These are phyloP conservation scores for Theristus sp. DNA, from an alignment of 2,888 invertebrate species.

Conservation along the genomic window DNA sequence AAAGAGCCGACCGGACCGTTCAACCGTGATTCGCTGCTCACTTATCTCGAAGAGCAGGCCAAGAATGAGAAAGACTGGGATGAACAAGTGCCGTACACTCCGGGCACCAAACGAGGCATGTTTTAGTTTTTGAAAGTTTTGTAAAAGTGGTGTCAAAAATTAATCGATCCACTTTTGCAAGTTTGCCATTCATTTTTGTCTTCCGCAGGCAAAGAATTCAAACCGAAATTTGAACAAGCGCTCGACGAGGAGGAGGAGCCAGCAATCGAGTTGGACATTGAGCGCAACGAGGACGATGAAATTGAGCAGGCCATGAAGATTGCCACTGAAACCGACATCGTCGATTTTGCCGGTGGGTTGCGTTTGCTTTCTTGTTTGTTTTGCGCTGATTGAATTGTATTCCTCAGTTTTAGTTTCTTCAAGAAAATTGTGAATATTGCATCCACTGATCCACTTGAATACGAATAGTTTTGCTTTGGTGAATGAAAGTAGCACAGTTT, in stretches of 20 bases:
- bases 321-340: constrained; percentile 86
- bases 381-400: background rate
- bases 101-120: constrained; percentile 69
- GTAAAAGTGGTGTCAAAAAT: too few species aligned
- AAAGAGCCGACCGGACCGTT: constrained; percentile 88
- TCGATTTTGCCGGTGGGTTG: constrained; percentile 73
- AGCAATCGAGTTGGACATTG: constrained; percentile 24
- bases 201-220: constrained; percentile 12
- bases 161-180: too few species aligned
- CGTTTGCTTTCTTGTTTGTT: too few species aligned
- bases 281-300: constrained; percentile 63
- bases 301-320: constrained; percentile 70
- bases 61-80: constrained; percentile 90
- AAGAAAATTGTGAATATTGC: background rate
- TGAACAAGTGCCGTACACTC: constrained; percentile 75
- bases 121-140: too few species aligned
- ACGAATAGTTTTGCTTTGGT: background rate
- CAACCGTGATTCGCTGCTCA: constrained; percentile 69
- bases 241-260: constrained; percentile 15
- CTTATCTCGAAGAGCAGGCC: constrained; percentile 94
- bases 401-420: background rate
- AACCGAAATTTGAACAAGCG: constrained; percentile 10
- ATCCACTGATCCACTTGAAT: background rate
- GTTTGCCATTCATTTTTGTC: constrained; percentile 3
- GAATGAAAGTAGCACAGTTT: background rate